Conservation (phyloP, 1,140 invertebrate genomes). For the Zaprionus ghesquierei region DNA sequence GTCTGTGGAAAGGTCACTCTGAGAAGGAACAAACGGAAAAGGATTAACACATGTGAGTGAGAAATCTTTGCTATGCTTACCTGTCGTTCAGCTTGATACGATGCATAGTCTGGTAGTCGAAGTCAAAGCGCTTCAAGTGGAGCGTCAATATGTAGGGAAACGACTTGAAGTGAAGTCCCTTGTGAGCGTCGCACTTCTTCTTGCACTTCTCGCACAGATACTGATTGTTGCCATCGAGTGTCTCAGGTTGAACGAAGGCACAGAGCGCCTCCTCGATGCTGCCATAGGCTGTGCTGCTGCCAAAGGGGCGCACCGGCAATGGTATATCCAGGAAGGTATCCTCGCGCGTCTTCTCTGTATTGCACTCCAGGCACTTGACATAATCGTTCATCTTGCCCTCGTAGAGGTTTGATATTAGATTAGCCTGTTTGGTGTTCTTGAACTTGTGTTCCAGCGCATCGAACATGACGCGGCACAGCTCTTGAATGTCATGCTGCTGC, state of each 20-base stretch:
- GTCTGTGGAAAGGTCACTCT: constrained; percentile 93
- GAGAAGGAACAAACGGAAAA: constrained; percentile 52
- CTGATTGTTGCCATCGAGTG: constrained; percentile 93
- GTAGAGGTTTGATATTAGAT: constrained; percentile 89
- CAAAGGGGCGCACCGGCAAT: constrained; percentile 93
- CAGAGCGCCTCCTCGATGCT: constrained; percentile 93
- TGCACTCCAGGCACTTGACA: constrained; percentile 95
- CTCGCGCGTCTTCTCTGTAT: constrained; percentile 91
- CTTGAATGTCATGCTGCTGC: constrained; percentile 97
- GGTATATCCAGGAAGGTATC: constrained; percentile 96
- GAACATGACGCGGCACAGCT: constrained; percentile 95
- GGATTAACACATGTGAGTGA: constrained; percentile 18
- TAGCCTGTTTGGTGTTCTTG: constrained; percentile 91
- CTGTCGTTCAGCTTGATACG: constrained; percentile 96
- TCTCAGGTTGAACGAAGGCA: constrained; percentile 94
- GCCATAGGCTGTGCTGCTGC: constrained; percentile 89
- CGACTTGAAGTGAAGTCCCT: constrained; percentile 93
- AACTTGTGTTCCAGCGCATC: constrained; percentile 95
- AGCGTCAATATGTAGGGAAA: constrained; percentile 95
- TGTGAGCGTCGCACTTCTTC: constrained; percentile 95
- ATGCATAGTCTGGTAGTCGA: constrained; percentile 93
- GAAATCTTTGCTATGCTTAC: constrained; percentile 82
- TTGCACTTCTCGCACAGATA: constrained; percentile 95
- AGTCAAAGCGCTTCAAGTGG: constrained; percentile 95
- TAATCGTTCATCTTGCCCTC: constrained; percentile 95